phyloP scores from a whole-genome alignment of 2,888 invertebrate species.

The Cheilosia scutellata region DNA sequence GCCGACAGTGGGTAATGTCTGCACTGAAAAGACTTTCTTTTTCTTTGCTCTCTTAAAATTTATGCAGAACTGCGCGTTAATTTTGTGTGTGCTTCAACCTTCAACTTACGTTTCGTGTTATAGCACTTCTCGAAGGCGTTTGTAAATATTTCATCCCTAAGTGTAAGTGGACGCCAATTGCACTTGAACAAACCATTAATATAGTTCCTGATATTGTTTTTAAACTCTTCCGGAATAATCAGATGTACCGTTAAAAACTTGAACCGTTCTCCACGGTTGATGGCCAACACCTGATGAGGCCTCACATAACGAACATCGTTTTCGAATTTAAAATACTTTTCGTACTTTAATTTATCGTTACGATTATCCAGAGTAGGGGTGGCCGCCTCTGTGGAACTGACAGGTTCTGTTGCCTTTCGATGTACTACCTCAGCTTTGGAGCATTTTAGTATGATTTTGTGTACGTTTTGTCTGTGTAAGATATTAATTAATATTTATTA shows the following conservation, averaged over 20 bases:
- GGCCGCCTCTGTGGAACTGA: neutral
- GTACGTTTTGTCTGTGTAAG: conserved; percentile 85
- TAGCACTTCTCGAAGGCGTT: conserved; percentile 87
- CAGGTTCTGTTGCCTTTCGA: conserved; percentile 76
- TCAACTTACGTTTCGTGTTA: conserved; percentile 84
- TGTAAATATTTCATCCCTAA: conserved; percentile 84
- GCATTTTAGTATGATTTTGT: conserved; percentile 86
- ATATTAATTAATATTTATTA: no score
- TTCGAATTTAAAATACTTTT: conserved; percentile 91
- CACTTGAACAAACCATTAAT: conserved; percentile 84
- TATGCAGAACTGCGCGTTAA: no score
- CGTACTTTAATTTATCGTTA: conserved; percentile 86
- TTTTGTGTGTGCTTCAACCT: conserved; percentile 79
- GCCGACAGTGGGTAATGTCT: no score
- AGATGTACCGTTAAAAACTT: conserved; percentile 92
- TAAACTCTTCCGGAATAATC: conserved; percentile 87
- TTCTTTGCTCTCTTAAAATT: no score
- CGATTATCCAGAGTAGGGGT: conserved; percentile 12
- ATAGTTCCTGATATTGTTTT: conserved; percentile 86
- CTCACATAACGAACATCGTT: conserved; percentile 87
- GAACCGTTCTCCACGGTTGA: conserved; percentile 93
- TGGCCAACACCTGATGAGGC: conserved; percentile 94
- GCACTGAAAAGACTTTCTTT: no score
- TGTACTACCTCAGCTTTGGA: conserved; percentile 84
- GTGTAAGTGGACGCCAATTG: conserved; percentile 80